Conservation (phyloP, 2,797 vertebrate species). For the Premnoplex brunnescens region DNA sequence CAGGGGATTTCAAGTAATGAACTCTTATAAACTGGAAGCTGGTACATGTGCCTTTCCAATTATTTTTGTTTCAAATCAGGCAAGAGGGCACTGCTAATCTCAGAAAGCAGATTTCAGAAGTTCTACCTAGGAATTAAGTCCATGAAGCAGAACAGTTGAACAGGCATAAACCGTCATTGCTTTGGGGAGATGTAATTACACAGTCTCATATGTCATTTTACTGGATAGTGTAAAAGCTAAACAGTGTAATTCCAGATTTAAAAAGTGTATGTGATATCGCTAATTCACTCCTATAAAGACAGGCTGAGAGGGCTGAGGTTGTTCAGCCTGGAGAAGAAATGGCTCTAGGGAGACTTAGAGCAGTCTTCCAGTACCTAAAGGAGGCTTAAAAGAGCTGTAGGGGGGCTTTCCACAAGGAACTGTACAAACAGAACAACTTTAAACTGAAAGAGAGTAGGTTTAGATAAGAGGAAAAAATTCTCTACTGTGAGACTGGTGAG, state of each 20-base stretch:
- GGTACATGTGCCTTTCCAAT: slow-evolving; percentile 82
- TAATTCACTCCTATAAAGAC: background rate
- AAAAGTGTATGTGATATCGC: background rate
- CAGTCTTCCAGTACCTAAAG: background rate
- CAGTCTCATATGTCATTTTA: slow-evolving; percentile 22
- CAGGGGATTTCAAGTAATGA: slow-evolving; percentile 79
- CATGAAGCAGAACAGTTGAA: slow-evolving; percentile 1
- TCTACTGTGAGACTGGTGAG: background rate
- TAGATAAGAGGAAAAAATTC: background rate
- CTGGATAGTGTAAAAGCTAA: slow-evolving; percentile 16
- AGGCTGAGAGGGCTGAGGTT: background rate
- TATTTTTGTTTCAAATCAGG: slow-evolving; percentile 77
- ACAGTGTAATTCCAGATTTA: background rate
- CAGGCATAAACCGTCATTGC: slow-evolving; percentile 3
- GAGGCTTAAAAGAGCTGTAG: background rate
- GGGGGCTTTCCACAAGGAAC: background rate
- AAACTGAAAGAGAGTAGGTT: background rate
- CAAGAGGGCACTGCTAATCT: slow-evolving; percentile 77
- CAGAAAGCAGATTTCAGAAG: slow-evolving; percentile 75
- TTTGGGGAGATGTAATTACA: slow-evolving; percentile 34
- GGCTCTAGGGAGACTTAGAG: background rate
- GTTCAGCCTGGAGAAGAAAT: background rate
- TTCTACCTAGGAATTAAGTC: slow-evolving; percentile 63
- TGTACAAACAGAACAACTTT: background rate
- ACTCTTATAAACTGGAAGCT: slow-evolving; percentile 81